phyloP scores from a whole-genome alignment of 35 echinoderm and acorn worm genomes.

The Diadema setosum region DNA sequence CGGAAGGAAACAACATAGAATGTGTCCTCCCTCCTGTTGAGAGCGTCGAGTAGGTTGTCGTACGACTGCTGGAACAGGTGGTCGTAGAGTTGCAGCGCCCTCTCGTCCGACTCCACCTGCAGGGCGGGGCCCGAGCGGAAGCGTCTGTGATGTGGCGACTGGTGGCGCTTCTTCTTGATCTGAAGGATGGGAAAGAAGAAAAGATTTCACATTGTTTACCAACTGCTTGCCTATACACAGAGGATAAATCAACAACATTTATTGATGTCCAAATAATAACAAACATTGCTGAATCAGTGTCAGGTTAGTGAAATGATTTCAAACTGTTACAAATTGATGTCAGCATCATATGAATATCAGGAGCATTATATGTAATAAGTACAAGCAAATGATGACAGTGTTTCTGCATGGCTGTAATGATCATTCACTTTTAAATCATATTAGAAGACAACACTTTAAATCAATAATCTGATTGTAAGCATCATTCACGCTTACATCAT shows the following conservation, averaged over 20 bases:
- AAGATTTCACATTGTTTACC: too few relatives aligned
- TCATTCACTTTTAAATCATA: background rate
- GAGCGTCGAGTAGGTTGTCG: conserved; percentile 64
- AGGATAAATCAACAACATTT: too few relatives aligned
- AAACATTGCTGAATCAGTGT: too few relatives aligned
- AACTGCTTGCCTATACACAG: too few relatives aligned
- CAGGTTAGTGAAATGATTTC: too few relatives aligned
- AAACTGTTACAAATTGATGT: too few relatives aligned
- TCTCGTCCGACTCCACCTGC: conserved; percentile 75
- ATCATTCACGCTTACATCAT: background rate
- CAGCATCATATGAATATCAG: too few relatives aligned
- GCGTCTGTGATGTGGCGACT: background rate
- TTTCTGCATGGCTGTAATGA: background rate
- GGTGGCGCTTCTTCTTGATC: background rate
- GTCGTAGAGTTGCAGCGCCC: conserved; percentile 81
- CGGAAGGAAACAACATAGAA: conserved; percentile 95
- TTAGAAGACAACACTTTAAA: background rate
- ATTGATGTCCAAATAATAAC: too few relatives aligned
- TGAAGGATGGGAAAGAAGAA: background rate
- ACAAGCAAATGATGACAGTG: too few relatives aligned
- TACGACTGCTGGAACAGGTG: conserved; percentile 75
- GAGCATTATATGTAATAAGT: too few relatives aligned
- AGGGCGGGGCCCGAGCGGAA: background rate
- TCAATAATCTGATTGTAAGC: background rate
- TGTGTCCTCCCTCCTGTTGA: conserved; percentile 86